Evolutionary conservation across 53 echinoderm and acorn worm species (phyloP), one percentile per base, ranked within the genome.

Genomic region (Paracentrotus lividus): DNA sequence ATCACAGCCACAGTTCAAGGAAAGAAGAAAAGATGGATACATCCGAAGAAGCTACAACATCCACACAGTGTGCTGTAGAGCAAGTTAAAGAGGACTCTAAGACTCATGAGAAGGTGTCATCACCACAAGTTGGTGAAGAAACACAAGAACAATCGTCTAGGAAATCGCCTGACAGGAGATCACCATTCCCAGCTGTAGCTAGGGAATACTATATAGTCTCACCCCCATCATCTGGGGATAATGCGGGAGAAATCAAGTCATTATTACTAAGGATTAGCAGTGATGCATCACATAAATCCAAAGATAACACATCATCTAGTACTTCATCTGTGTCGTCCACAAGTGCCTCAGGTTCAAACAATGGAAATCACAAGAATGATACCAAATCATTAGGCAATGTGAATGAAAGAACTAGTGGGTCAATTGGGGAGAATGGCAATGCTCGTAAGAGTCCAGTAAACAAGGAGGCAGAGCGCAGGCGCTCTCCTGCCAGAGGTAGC

Each of bases 121-220:
- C 92, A 42, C 92, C 92, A 23, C 53, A 56, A 52, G 81, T 78
- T 27, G 42, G 81, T 61, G 92, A 92, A 15, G 92, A 92, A 42
- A 21, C 81, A 24, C 90, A 49, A 72, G 92, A 92, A 45, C 61
- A 52, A 77, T 55, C 42, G 24, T 78, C 92, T 0, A 92, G 81
- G 60, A 92, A 92, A 24, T 92, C 90, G 54, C 92, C 96, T 33
- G 94, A 95, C 66, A 90, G 91, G 58, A 94, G 85, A 88, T 96
- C 96, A 8, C 96, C 92, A 12, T 94, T 95, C 90, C 94, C 94
- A 58, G 65, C 92, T 47, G 68, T 93, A 2, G 97, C 97, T 8
- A 93, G 97, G 93, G 96, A 96, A 86, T 97, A 98, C 86, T 98
- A 98, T 88, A 97, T 97, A 54, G 98, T 98, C 4, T 94, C 96